Conservation (phyloP, 2,113 vertebrate genomes). For the Sialia sialis region DNA sequence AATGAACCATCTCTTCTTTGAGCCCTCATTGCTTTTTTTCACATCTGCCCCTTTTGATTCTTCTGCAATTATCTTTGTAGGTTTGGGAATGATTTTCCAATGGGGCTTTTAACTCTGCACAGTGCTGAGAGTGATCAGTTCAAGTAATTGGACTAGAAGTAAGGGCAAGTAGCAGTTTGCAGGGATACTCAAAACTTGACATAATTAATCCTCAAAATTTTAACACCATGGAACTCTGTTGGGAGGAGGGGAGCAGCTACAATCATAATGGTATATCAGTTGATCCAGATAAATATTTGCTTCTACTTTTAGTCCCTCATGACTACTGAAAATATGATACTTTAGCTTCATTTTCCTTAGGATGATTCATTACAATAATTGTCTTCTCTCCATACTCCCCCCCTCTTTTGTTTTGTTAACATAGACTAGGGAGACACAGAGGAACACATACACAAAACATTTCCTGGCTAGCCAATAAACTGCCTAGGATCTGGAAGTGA, state of each 20-base stretch:
- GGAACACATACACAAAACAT: not conserved
- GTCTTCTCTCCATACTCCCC: rapidly evolving
- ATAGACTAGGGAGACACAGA: not conserved
- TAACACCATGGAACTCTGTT: not conserved
- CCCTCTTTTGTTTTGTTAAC: not conserved
- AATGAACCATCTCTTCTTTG: not conserved
- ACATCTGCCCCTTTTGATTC: not conserved
- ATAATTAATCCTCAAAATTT: not conserved
- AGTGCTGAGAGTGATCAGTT: not conserved
- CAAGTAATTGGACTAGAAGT: not conserved
- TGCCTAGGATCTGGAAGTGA: not conserved
- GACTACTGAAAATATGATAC: not conserved
- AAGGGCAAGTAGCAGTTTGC: not conserved
- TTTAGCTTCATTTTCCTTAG: not conserved
- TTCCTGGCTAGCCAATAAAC: not conserved
- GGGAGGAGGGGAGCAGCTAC: not conserved
- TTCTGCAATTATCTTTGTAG: not conserved
- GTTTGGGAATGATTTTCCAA: not conserved
- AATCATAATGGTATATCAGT: not conserved
- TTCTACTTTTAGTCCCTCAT: not conserved
- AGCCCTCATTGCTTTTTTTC: not conserved
- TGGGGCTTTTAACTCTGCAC: not conserved
- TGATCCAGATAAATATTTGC: not conserved
- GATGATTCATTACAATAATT: not conserved
- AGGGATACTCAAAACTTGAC: not conserved